phyloP scores from a whole-genome alignment of 2,113 vertebrate genomes.

The Coreoperca whiteheadi region DNA sequence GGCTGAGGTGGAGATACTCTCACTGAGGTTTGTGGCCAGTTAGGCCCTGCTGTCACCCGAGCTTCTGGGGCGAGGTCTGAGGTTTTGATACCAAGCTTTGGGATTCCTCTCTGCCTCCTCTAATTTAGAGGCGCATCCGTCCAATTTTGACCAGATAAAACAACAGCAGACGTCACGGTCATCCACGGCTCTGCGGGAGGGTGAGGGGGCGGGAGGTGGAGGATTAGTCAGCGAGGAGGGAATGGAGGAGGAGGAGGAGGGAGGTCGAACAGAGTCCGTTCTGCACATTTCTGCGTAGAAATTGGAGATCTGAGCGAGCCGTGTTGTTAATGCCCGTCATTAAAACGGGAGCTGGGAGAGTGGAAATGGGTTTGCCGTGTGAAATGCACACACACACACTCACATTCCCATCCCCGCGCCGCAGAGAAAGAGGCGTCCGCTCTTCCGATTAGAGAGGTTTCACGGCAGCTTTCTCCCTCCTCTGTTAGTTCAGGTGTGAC shows the following conservation, averaged over 20 bases:
- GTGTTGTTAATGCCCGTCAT: constrained; percentile 55
- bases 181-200: not conserved
- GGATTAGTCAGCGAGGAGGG: constrained; percentile 25
- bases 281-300: constrained; percentile 61
- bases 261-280: constrained; percentile 31
- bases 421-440: constrained; percentile 26
- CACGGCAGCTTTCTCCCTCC: constrained; percentile 14
- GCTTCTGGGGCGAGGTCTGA: constrained; percentile 27
- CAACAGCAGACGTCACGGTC: not conserved
- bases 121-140: constrained; percentile 36
- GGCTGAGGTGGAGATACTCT: constrained; percentile 26
- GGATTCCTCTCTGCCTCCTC: constrained; percentile 21
- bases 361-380: constrained; percentile 61
- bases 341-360: constrained; percentile 56
- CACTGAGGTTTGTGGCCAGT: constrained; percentile 31
- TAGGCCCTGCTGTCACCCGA: constrained; percentile 24
- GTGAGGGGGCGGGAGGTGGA: not conserved
- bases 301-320: constrained; percentile 61
- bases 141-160: constrained; percentile 40
- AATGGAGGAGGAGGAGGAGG: not conserved
- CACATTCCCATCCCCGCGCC: not conserved
- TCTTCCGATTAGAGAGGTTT: constrained; percentile 48
- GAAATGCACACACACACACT: constrained; percentile 40
- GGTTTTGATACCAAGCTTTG: constrained; percentile 7
- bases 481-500: constrained; percentile 16